phyloP scores from a whole-genome alignment of 2,113 vertebrate species.

The Odocoileus virginianus region DNA sequence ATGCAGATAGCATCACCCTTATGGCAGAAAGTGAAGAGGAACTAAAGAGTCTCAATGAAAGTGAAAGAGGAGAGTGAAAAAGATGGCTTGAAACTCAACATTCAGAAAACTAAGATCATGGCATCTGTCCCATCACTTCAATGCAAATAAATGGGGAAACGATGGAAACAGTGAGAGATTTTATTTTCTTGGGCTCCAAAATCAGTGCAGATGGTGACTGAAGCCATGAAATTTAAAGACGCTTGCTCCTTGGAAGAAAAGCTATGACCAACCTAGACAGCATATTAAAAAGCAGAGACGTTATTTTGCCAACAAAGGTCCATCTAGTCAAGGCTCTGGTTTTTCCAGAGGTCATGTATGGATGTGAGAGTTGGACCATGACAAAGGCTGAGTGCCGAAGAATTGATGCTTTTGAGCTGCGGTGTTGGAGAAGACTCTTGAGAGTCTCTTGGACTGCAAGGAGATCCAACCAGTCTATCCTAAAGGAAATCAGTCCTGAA shows the following conservation, averaged over 20 bases:
- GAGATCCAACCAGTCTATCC: neutral
- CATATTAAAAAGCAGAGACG: neutral
- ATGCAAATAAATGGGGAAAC: neutral
- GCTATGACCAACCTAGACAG: neutral
- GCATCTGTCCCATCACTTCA: neutral
- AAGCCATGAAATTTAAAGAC: neutral
- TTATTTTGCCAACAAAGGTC: neutral
- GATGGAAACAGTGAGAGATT: neutral
- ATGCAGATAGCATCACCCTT: neutral
- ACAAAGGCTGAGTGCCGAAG: neutral
- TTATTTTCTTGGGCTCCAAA: neutral
- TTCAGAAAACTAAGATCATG: neutral
- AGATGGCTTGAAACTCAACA: neutral
- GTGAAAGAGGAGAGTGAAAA: neutral
- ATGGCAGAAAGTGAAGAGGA: neutral
- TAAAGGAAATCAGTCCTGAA: neutral
- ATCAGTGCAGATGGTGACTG: neutral
- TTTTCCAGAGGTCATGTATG: neutral
- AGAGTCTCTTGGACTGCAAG: neutral
- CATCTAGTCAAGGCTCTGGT: rapidly evolving
- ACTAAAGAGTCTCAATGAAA: neutral
- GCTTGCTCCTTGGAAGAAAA: neutral
- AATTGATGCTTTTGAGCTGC: neutral
- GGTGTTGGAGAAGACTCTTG: neutral
- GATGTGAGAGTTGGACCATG: neutral